Conservation (phyloP, 2,113 vertebrate genomes). For the Vicugna pacos region DNA sequence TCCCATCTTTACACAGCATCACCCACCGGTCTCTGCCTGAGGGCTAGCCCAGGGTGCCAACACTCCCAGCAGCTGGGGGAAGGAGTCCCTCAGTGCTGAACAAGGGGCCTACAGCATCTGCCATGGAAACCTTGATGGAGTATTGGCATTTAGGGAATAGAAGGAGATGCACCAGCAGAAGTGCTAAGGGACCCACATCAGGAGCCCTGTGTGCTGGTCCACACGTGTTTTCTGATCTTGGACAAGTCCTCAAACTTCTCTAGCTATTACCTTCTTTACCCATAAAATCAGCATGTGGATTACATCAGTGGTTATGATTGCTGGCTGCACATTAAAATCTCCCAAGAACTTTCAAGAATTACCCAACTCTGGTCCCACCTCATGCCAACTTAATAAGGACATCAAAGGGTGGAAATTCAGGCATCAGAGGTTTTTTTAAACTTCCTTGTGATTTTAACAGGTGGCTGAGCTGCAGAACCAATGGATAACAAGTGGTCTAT, state of each 20-base stretch:
- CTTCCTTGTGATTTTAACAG: slow-evolving; percentile 34
- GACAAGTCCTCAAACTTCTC: not conserved
- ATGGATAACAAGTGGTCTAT: not conserved
- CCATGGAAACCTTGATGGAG: not conserved
- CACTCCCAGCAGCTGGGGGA: not conserved
- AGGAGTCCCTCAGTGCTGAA: not conserved
- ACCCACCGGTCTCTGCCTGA: not conserved
- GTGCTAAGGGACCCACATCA: not conserved
- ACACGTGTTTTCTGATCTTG: not conserved
- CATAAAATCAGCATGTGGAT: not conserved
- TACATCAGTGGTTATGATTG: not conserved
- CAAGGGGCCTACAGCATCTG: not conserved
- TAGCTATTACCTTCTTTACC: not conserved
- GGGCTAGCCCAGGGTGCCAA: not conserved
- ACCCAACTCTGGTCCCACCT: not conserved
- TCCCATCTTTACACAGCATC: not conserved
- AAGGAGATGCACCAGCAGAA: not conserved
- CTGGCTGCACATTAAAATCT: slow-evolving; percentile 5
- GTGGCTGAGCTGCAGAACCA: not conserved
- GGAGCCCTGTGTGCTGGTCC: not conserved
- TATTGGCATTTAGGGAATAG: not conserved
- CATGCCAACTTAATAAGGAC: not conserved
- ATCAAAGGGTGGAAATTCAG: not conserved
- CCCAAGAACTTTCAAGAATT: not conserved
- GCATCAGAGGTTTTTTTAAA: not conserved